phyloP scores from a whole-genome alignment of 2,797 vertebrate species.

The Gouania willdenowi region DNA sequence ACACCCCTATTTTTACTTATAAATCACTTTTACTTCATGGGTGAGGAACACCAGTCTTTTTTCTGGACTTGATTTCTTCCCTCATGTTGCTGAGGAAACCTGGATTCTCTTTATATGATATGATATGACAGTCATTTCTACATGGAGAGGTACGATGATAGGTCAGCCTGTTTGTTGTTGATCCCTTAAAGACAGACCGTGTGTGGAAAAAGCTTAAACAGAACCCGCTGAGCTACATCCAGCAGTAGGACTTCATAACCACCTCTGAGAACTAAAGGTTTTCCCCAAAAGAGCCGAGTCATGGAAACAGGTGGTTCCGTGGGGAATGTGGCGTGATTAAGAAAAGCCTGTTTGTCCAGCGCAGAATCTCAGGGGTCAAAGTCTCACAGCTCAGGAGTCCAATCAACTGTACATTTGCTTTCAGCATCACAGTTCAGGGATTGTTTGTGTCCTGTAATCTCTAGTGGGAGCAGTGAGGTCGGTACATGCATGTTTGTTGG shows the following conservation, averaged over 20 bases:
- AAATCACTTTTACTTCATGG: too few relatives aligned
- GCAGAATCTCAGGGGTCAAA: conserved; percentile 21
- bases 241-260: conserved; percentile 6
- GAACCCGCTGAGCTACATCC: too few relatives aligned
- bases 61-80: too few relatives aligned
- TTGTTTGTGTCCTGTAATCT: conserved; percentile 18
- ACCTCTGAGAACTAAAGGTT: conserved; percentile 33
- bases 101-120: too few relatives aligned
- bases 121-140: too few relatives aligned
- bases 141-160: too few relatives aligned
- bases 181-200: background rate
- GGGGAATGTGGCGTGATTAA: conserved; percentile 20
- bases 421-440: conserved; percentile 32
- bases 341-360: conserved; percentile 53
- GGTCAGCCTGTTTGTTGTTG: background rate
- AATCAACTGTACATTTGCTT: conserved; percentile 43
- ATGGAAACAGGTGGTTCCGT: conserved; percentile 29
- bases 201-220: too few relatives aligned
- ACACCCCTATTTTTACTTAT: too few relatives aligned
- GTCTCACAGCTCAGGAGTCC: conserved; percentile 47
- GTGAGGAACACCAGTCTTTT: too few relatives aligned
- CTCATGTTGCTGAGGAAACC: too few relatives aligned
- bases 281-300: conserved; percentile 21
- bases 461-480: conserved; percentile 16
- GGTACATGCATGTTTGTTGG: too few relatives aligned